Conservation (phyloP, 1,140 invertebrate species). For the Sycophaga agraensis region DNA sequence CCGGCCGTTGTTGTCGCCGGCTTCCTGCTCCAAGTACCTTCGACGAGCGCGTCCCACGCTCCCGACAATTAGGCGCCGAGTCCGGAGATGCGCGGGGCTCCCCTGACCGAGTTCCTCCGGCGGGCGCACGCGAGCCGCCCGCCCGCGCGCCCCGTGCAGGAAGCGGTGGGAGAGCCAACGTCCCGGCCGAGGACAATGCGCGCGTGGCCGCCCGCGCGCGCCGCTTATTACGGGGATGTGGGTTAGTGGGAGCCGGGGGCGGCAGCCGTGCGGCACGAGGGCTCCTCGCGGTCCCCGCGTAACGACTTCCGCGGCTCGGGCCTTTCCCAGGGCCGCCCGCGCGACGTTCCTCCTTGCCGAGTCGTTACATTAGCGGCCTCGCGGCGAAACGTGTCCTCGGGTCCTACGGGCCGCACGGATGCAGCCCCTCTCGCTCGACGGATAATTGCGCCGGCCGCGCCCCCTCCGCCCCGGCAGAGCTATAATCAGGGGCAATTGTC, state of each 20-base stretch:
- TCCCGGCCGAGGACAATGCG: background rate
- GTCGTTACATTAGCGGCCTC: too few species aligned
- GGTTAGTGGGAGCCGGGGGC: background rate
- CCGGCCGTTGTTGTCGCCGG: conserved; percentile 2
- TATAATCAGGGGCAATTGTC: background rate
- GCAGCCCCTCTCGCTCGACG: too few species aligned
- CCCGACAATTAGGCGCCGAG: too few species aligned
- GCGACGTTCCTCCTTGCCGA: too few species aligned
- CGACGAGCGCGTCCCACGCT: background rate
- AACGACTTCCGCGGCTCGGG: too few species aligned
- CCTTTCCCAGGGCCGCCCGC: background rate
- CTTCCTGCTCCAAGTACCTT: background rate
- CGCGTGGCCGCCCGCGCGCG: background rate
- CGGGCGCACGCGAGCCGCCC: too few species aligned
- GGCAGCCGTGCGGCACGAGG: background rate
- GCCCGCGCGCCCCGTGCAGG: background rate
- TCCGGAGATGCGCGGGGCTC: background rate
- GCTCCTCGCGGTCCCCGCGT: too few species aligned
- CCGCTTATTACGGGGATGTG: too few species aligned
- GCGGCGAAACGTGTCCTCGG: background rate
- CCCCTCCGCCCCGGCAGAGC: background rate
- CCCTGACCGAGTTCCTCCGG: conserved; percentile 17
- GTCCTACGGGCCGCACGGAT: background rate
- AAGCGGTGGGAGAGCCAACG: background rate
- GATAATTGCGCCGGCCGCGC: background rate